Evolutionary conservation across 2,113 vertebrate genomes (phyloP).

Genomic region (Chelonoidis abingdonii): DNA sequence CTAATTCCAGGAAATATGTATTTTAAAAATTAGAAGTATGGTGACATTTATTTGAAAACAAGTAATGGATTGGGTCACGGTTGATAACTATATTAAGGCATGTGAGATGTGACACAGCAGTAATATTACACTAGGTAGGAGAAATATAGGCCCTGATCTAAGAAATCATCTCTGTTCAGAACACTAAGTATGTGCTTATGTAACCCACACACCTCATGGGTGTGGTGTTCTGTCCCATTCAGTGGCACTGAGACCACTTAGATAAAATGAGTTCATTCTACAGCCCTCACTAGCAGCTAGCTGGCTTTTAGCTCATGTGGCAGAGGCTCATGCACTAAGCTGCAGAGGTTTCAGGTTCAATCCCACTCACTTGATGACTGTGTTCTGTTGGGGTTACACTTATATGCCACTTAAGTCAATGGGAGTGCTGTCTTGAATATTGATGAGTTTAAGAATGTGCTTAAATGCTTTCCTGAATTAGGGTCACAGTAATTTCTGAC

Average conservation of each 20-base stretch:
- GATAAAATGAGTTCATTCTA: too few species aligned
- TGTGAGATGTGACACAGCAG: not conserved
- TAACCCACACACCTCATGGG: too few species aligned
- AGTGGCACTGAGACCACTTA: too few species aligned
- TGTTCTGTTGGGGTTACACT: too few species aligned
- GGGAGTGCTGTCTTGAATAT: not conserved
- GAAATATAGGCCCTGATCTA: not conserved
- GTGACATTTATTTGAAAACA: not conserved
- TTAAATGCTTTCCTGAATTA: slow-evolving; percentile 41
- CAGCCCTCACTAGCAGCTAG: too few species aligned
- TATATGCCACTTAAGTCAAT: not conserved
- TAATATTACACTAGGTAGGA: not conserved
- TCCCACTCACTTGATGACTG: too few species aligned
- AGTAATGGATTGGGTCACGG: not conserved
- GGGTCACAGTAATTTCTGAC: slow-evolving; percentile 30
- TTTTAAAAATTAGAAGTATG: not conserved
- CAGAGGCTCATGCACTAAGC: too few species aligned
- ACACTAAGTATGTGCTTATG: not conserved
- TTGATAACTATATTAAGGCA: not conserved
- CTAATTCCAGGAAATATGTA: not conserved
- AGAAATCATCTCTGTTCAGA: not conserved
- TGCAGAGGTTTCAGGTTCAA: too few species aligned
- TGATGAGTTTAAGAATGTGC: not conserved
- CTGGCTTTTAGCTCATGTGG: too few species aligned
- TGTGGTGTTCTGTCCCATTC: too few species aligned